phyloP scores from a whole-genome alignment of 2,113 vertebrate genomes.

The Limnothrissa miodon region DNA sequence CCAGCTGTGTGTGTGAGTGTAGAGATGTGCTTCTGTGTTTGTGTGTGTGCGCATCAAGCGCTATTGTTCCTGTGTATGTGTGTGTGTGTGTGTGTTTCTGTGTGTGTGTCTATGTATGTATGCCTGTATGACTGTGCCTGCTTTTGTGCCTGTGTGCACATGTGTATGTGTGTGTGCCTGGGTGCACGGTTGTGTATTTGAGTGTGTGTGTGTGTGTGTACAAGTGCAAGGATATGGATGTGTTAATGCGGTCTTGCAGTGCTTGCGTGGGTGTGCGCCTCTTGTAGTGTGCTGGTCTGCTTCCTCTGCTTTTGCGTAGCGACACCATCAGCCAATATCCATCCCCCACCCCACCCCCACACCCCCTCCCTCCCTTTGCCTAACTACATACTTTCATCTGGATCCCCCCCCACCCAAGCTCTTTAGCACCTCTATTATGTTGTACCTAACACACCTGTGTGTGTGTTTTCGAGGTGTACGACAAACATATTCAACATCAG shows the following conservation, averaged over 20 bases:
- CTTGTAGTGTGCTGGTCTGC: slow-evolving; percentile 19
- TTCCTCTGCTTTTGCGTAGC: slow-evolving; percentile 31
- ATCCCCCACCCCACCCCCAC: neutral
- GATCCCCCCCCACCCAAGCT: neutral
- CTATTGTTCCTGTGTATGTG: too few species aligned
- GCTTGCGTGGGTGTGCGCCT: slow-evolving; percentile 23
- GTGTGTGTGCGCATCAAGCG: slow-evolving; percentile 21
- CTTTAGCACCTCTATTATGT: neutral
- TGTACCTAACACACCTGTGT: neutral
- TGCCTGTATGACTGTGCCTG: too few species aligned
- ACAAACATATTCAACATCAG: slow-evolving; percentile 35
- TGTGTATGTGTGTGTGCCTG: neutral
- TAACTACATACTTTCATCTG: neutral
- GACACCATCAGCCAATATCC: slow-evolving; percentile 4
- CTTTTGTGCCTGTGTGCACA: too few species aligned
- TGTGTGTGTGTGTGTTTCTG: neutral
- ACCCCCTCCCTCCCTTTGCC: neutral
- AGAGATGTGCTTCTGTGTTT: neutral
- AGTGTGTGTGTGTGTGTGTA: neutral
- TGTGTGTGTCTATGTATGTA: neutral
- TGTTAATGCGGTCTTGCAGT: slow-evolving; percentile 20
- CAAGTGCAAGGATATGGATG: neutral
- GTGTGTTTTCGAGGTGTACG: slow-evolving; percentile 22
- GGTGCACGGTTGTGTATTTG: neutral
- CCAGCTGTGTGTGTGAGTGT: slow-evolving; percentile 14